Evolutionary conservation across 1,140 invertebrate genomes (phyloP).

Genomic region (Latrodectus geometricus): DNA sequence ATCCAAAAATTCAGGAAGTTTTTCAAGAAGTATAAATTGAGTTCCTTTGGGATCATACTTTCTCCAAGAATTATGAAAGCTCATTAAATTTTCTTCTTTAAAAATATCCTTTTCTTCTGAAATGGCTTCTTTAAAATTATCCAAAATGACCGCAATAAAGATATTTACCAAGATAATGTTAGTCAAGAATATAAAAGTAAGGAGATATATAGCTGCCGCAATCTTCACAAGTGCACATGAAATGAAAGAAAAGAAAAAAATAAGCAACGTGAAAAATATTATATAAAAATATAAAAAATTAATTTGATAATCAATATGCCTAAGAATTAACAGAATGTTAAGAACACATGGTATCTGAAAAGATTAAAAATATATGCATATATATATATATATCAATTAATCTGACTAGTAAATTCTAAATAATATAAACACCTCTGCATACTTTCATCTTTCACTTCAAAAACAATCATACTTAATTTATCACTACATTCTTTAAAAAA

Average conservation of each 20-base stretch:
- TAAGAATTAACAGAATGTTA: no score
- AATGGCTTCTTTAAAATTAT: constrained; percentile 97
- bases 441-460: no score
- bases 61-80: constrained; percentile 99
- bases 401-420: no score
- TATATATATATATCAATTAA: no score
- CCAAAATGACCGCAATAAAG: constrained; percentile 99
- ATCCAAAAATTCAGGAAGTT: constrained; percentile 94
- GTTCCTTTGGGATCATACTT: constrained; percentile 97
- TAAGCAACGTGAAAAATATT: neutral
- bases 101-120: constrained; percentile 98
- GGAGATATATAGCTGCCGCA: constrained; percentile 91
- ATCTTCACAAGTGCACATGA: constrained; percentile 73
- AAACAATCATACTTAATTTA: no score
- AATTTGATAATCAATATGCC: no score
- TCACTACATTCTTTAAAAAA: no score
- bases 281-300: neutral
- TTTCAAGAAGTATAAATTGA: constrained; percentile 93
- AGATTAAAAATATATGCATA: no score
- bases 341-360: no score
- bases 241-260: neutral
- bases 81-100: constrained; percentile 98
- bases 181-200: constrained; percentile 95
- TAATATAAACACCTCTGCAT: no score
- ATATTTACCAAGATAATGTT: constrained; percentile 99